Percentiles rank a stretch among this genome's conserved stretches.
Conservation (phyloP, 2,888 invertebrate species). For the Heliconius charithonia region DNA sequence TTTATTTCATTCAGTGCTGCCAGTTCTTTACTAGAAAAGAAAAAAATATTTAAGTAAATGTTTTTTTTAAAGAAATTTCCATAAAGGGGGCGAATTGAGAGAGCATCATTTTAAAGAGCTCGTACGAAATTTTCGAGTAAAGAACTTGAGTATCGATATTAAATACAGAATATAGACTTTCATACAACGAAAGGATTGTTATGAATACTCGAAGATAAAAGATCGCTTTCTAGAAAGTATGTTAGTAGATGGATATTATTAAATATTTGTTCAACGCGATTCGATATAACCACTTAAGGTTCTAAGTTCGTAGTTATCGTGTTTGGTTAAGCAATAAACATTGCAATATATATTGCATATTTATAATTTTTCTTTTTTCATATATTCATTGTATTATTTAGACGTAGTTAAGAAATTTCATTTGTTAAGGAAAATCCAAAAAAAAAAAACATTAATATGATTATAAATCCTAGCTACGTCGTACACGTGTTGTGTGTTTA, state of each 20-base stretch:
- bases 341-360: conserved; percentile 63
- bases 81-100: not conserved
- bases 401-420: not conserved
- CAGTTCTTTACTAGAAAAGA: not conserved
- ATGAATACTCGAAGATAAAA: conserved; percentile 40
- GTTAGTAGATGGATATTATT: conserved; percentile 31
- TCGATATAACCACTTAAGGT: not conserved
- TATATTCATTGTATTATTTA: conserved; percentile 46
- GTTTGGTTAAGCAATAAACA: conserved; percentile 70
- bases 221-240: conserved; percentile 54
- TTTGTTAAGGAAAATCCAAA: conserved; percentile 10
- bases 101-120: not conserved
- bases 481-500: conserved; percentile 43
- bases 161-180: conserved; percentile 46
- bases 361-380: conserved; percentile 19
- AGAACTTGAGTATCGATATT: not conserved
- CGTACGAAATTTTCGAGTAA: not conserved
- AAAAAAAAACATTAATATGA: conserved; percentile 55
- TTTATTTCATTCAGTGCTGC: not conserved
- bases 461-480: conserved; percentile 22
- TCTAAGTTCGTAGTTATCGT: conserved; percentile 57
- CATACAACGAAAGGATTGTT: conserved; percentile 61
- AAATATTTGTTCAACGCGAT: conserved; percentile 56
- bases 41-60: not conserved
- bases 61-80: not conserved